Evolutionary conservation across 2,888 invertebrate genomes (phyloP), one percentile per base, ranked within the genome.

Genomic region (Bedellia somnulentella): DNA sequence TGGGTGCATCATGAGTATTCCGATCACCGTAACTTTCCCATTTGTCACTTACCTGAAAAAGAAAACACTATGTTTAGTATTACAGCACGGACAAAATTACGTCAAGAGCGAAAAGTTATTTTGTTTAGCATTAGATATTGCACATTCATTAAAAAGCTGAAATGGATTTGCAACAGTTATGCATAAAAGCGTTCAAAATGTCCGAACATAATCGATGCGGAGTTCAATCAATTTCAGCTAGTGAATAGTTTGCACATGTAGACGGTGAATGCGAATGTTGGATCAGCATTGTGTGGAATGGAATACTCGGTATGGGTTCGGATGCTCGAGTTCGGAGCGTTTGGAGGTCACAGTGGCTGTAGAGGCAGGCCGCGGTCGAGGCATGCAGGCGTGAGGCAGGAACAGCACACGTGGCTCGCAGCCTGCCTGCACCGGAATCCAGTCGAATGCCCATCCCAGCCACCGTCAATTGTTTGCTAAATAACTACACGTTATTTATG

Each of bases 331-430:
- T 63, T 58, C 62, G 58, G 51, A 56, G 45, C 49, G 61, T 63
- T 54, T 25, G 25, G 23, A 52, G 61, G 58, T 51, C 52, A 25
- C 15, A 26, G 10, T 11, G n/a, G n/a, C n/a, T n/a, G n/a, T n/a
- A n/a, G n/a, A n/a, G n/a, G n/a, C n/a, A n/a, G 16, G 24, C 32
- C 56, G 68, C 67, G 52, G 43, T 42, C 29, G 50, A 59, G 68
- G 73, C 70, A 71, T 66, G 68, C 52, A 41, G 45, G 57, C 56
- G 57, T 57, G 50, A 57, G n/a, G n/a, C n/a, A n/a, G n/a, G n/a
- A n/a, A n/a, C n/a, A n/a, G 53, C 73, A 71, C 71, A 73, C 68
- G 68, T 67, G 70, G 63, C 71, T 60, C n/a, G 49, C 63, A 59
- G 50, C 54, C 66, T 57, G 58, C 64, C 45, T 54, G 49, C 57